Evolutionary conservation across 2,888 invertebrate genomes (phyloP).

Genomic region (Synergus japonicus): DNA sequence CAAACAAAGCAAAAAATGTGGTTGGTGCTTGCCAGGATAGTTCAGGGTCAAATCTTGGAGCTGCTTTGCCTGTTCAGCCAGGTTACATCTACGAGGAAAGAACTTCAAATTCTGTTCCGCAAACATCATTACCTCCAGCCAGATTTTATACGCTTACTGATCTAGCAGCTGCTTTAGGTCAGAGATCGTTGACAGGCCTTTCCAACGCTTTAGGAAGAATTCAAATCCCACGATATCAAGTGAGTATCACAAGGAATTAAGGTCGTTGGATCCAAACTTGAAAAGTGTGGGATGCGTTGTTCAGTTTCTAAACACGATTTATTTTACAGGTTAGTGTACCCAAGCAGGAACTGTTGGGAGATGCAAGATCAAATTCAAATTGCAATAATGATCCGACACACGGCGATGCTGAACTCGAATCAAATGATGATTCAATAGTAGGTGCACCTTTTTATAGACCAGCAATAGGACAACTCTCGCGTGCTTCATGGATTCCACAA

Average conservation of each 20-base stretch:
- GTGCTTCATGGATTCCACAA: neutral
- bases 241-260: neutral
- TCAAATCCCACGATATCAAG: neutral
- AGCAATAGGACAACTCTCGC: neutral
- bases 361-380: neutral
- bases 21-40: too few relatives aligned
- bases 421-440: neutral
- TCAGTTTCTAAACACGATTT: neutral
- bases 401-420: neutral
- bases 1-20: too few relatives aligned
- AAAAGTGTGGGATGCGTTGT: neutral
- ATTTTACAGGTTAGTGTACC: neutral
- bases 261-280: too few relatives aligned
- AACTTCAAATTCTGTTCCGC: neutral
- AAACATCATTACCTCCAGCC: neutral
- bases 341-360: neutral
- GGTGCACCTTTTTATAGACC: neutral
- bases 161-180: neutral
- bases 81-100: neutral
- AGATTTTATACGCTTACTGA: neutral
- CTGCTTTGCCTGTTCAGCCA: constrained; percentile 1
- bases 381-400: neutral
- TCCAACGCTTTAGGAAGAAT: neutral
- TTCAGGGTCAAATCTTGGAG: neutral
- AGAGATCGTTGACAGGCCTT: neutral